Percentiles rank a stretch among this genome's conserved stretches.
Conservation (phyloP, 2,113 vertebrate genomes). For the Hippocampus guttulatus region DNA sequence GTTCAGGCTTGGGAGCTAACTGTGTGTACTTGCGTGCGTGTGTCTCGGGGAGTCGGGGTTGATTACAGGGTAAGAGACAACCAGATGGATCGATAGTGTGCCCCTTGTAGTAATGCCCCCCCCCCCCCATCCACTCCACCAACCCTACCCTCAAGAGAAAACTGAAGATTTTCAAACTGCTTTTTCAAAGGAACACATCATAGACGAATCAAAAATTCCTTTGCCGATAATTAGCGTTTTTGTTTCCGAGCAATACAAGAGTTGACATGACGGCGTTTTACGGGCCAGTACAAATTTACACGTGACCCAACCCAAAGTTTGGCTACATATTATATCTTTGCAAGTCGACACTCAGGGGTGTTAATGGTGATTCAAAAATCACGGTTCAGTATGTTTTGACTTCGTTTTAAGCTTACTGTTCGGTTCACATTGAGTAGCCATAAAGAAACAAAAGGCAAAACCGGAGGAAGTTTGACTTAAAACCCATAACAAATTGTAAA, state of each 20-base stretch:
- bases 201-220: neutral
- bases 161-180: conserved; percentile 20
- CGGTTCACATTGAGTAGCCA: neutral
- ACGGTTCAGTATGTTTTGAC: neutral
- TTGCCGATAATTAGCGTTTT: too few species aligned
- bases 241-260: too few species aligned
- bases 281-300: neutral
- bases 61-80: conserved; percentile 62
- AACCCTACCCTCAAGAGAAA: conserved; percentile 27
- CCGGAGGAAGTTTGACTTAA: too few species aligned
- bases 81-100: conserved; percentile 64
- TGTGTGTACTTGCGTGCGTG: conserved; percentile 9
- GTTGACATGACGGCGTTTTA: neutral
- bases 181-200: neutral
- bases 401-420: neutral
- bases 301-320: neutral
- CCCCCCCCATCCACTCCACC: too few species aligned
- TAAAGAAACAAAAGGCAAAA: neutral
- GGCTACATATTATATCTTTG: neutral
- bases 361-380: neutral
- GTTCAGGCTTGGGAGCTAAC: conserved; percentile 25
- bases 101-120: conserved; percentile 31
- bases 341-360: neutral
- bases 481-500: neutral
- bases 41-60: conserved; percentile 19